Evolutionary conservation across 2,797 vertebrate genomes (phyloP), one percentile per base, ranked within the genome.

Genomic region (Alouatta caraya): DNA sequence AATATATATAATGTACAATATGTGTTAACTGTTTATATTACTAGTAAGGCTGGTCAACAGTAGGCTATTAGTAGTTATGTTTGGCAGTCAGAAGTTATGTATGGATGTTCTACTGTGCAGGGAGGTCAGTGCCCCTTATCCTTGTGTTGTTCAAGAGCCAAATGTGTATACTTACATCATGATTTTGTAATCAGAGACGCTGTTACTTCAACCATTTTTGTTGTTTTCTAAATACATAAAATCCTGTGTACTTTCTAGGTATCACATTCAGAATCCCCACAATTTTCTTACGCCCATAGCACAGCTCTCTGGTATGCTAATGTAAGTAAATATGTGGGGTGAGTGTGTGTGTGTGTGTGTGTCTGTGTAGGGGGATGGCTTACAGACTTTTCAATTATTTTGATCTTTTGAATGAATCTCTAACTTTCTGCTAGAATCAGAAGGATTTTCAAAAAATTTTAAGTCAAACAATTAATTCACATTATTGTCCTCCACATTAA

Each of bases 381-480:
- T 94, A 80, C 78, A 42, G 11, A 55, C 28, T 84, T 24, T 87
- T 55, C 90, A 92, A 81, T 81, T 39, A 2, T 11, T 89, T 61
- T 95, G 22, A 94, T 1, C 10, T 79, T 97, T 75, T 88, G 13
- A 95, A 90, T 73, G 30, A 52, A 64, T 33, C 10, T 82, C 14
- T 95, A 15, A 1, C 26, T 87, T 75, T 92, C 42, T 28, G 8
- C 76, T 95, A 42, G 7, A 83, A 72, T 4, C 26, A 57, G 42
- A 88, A 88, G 4, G 2, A 93, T 85, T 86, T 21, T 52, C 19
- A 57, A 94, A 94, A 80, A 15, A 78, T 11, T 75, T 79, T 88
- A 95, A 89, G 10, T 39, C n/a, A 79, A 90, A 44, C 48, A 92
- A 88, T 87, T 82, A 79, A 64, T 92, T 96, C n/a, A n/a, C 37